Base-by-base conservation (phyloP, 1,140 invertebrate species). In the Drosophila cardini region DNA sequence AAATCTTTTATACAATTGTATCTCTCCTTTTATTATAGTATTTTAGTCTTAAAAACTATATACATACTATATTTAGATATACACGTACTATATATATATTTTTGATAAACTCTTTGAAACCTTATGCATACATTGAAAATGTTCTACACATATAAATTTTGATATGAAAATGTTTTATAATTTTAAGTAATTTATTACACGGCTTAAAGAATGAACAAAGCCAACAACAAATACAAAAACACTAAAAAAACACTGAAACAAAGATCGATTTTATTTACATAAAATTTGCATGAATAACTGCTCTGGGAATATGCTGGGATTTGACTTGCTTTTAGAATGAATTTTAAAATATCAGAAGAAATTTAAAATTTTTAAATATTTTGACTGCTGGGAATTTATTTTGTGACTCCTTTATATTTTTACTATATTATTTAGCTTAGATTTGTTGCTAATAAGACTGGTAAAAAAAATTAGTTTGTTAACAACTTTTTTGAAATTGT, bases 151-250 rank as follows among this genome's bases (percentile, higher is more conserved):
- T 50, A 18, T 62, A 40, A 72, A 84, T 89, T 89, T 89, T 89
- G 76, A 89, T 89, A 89, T 70, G 67, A 74, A 87, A 89, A 84
- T 89, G 84, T 89, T 89, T 89, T 89, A 77, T 89, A 89, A 72
- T 89, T 89, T 80, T 89, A 89, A 89, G 84, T 80, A 80, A 89
- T 89, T 89, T 89, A 89, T 89, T 89, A 62, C 61, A 83, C 50
- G 70, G 55, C 56, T 34, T 1, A 30, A 57, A 52, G 8, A 56
- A 70, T 7, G 61, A 52, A 62, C 68, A 57, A 40, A 65, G 45
- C 38, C 32, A 46, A 34, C 45, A 70, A 52, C 30, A 64, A 71
- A 43, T 57, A 65, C 13, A 50, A 73, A 67, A 72, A 60, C 2
- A 61, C 43, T 21, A 62, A 52, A 40, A 64, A 72, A 58, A 64